These are phyloP conservation scores for Hofmannophila pseudospretella DNA, from an alignment of 2,888 invertebrate species.

Conservation along the genomic window DNA sequence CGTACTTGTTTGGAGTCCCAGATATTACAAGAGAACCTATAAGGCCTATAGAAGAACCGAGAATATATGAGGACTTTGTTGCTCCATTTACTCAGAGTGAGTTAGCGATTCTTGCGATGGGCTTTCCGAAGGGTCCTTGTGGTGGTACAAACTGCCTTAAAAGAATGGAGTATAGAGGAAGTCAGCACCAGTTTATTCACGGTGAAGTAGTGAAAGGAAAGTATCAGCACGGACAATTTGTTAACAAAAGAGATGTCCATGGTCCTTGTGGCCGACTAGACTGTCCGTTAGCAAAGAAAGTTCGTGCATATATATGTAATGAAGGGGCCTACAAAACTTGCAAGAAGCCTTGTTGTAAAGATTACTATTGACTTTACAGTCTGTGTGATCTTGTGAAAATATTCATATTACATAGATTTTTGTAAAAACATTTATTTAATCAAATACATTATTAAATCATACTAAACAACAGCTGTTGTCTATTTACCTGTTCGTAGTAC, in stretches of 20 bases:
- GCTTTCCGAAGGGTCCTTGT: constrained; percentile 70
- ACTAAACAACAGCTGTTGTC: too few species aligned
- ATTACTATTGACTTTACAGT: constrained; percentile 55
- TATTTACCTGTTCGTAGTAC: too few species aligned
- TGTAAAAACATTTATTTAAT: too few species aligned
- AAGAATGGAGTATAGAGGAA: constrained; percentile 65
- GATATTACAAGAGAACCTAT: constrained; percentile 61
- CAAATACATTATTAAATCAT: too few species aligned
- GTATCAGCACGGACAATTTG: constrained; percentile 62
- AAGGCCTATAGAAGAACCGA: constrained; percentile 40
- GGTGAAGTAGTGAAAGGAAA: constrained; percentile 60
- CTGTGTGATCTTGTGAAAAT: too few species aligned
- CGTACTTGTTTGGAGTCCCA: constrained; percentile 64
- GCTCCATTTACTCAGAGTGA: constrained; percentile 62
- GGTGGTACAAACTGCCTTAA: constrained; percentile 69
- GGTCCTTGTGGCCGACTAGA: constrained; percentile 69
- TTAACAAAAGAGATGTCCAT: constrained; percentile 66
- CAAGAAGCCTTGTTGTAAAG: constrained; percentile 57
- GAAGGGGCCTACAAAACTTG: constrained; percentile 66
- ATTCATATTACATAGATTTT: too few species aligned
- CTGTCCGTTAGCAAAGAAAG: constrained; percentile 66
- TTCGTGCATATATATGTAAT: constrained; percentile 49
- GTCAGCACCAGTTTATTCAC: constrained; percentile 64
- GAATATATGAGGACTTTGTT: constrained; percentile 53
- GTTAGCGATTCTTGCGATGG: constrained; percentile 65